Percentiles rank a stretch among this genome's conserved stretches.
phyloP scores from a whole-genome alignment of 2,797 vertebrate genomes.

The Numenius phaeopus region DNA sequence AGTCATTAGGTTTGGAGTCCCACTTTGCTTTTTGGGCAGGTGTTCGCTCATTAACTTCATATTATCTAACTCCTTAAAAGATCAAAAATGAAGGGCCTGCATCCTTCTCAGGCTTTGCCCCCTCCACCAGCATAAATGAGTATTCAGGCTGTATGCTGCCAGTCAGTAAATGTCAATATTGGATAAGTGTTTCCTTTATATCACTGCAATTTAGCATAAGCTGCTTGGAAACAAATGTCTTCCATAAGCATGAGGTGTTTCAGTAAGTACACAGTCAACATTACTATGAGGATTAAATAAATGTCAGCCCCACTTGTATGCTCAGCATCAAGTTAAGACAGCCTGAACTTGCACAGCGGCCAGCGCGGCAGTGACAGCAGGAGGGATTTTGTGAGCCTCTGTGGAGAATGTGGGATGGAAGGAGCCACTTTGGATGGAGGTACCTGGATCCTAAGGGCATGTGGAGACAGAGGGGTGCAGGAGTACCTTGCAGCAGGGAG shows the following conservation, averaged over 20 bases:
- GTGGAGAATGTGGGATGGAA: background rate
- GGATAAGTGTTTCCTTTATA: slow-evolving; percentile 82
- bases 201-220: slow-evolving; percentile 79
- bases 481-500: too few relatives aligned
- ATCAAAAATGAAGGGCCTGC: background rate
- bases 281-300: slow-evolving; percentile 76
- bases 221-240: slow-evolving; percentile 83
- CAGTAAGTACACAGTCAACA: slow-evolving; percentile 77
- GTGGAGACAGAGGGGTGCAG: background rate
- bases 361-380: background rate
- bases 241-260: slow-evolving; percentile 76
- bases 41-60: background rate
- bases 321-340: slow-evolving; percentile 45
- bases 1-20: background rate
- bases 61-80: background rate
- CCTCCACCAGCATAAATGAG: slow-evolving; percentile 37
- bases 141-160: slow-evolving; percentile 68
- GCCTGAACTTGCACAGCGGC: background rate
- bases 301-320: slow-evolving; percentile 73
- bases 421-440: background rate
- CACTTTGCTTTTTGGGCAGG: background rate
- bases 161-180: slow-evolving; percentile 83
- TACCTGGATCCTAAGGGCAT: background rate
- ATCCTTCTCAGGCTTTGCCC: background rate
- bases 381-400: background rate